phyloP scores from a whole-genome alignment of 1,140 invertebrate species.

The Nasonia giraulti region DNA sequence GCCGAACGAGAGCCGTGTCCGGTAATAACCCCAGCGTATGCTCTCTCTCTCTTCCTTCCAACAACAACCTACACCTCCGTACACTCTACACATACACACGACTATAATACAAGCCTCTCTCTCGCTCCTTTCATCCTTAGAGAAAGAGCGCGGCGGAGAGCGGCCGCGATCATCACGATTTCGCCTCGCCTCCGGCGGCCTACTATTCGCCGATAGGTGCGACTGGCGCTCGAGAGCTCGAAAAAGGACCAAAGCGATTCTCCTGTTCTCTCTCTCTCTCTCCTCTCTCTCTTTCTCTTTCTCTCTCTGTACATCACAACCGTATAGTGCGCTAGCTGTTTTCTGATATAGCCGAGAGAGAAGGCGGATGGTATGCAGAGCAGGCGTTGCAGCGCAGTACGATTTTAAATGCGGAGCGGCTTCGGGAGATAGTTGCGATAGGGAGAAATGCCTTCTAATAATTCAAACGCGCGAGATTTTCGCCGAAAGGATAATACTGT shows the following conservation, averaged over 20 bases:
- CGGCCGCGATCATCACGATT: conserved; percentile 39
- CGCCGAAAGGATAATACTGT: too few species aligned
- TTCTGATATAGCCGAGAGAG: neutral
- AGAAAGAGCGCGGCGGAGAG: neutral
- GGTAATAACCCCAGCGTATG: conserved; percentile 9
- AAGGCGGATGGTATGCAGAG: neutral
- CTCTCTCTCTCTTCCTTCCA: neutral
- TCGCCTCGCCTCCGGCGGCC: conserved; percentile 35
- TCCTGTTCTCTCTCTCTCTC: neutral
- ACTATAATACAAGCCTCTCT: neutral
- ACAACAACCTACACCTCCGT: neutral
- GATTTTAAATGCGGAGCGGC: neutral
- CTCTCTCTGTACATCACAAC: neutral
- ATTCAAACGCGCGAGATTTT: too few species aligned
- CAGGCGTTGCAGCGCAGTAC: too few species aligned
- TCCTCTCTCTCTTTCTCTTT: neutral
- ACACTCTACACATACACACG: neutral
- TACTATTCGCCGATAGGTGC: conserved; percentile 35
- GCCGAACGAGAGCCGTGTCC: neutral
- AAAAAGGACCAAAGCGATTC: conserved; percentile 19
- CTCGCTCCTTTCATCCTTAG: neutral
- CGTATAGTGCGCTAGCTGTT: neutral
- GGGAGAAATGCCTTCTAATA: neutral
- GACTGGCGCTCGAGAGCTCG: neutral
- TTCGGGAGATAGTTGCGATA: neutral